Conservation (phyloP, 2,113 vertebrate genomes). For the Cavia aperea region DNA sequence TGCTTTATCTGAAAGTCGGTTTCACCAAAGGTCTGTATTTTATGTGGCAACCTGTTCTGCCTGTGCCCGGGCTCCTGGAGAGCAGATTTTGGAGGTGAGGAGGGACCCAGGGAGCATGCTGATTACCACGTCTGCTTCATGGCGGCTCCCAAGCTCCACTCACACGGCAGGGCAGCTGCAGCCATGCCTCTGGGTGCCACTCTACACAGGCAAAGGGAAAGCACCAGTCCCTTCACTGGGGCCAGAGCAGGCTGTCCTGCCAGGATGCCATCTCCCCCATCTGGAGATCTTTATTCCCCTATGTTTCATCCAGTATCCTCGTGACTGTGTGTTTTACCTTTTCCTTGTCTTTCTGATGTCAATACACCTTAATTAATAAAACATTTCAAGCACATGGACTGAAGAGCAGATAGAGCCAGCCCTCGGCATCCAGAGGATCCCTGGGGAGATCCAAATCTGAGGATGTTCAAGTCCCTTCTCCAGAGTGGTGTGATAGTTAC, state of each 20-base stretch:
- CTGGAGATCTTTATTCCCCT: not conserved
- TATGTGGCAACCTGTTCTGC: not conserved
- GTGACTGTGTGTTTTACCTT: too few species aligned
- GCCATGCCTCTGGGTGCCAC: accelerated
- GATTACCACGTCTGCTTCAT: too few species aligned
- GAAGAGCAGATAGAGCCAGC: too few species aligned
- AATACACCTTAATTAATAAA: not conserved
- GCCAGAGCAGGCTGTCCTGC: not conserved
- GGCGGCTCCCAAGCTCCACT: accelerated
- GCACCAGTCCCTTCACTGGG: not conserved
- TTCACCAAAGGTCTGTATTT: not conserved
- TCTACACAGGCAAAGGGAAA: not conserved
- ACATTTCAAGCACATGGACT: not conserved
- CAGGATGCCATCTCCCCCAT: accelerated
- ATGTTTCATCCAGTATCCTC: not conserved
- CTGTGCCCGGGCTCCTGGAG: too few species aligned
- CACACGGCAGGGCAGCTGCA: not conserved
- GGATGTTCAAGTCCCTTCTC: too few species aligned
- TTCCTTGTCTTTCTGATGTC: not conserved
- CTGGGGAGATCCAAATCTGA: not conserved
- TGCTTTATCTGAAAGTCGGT: not conserved
- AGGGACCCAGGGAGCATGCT: not conserved
- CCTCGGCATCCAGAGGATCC: not conserved
- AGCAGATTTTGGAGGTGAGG: not conserved
- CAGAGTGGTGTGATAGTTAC: not conserved